These are phyloP conservation scores for Trissolcus japonicus DNA, from an alignment of 2,888 invertebrate species.

Conservation along the genomic window DNA sequence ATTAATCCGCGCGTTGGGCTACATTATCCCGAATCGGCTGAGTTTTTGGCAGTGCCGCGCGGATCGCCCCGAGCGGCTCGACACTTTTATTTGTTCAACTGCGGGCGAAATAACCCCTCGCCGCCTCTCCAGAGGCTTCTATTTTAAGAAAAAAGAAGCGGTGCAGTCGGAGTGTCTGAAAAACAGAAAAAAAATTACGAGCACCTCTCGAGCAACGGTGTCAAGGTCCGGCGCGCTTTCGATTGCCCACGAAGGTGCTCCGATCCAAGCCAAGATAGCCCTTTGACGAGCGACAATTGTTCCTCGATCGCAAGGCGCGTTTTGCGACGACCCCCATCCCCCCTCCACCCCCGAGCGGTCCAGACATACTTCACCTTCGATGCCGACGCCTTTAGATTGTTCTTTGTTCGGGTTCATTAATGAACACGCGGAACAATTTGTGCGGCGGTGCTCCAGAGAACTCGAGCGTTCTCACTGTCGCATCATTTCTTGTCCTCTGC, in stretches of 20 bases:
- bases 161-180: slow-evolving; percentile 63
- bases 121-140: slow-evolving; percentile 65
- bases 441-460: too few relatives aligned
- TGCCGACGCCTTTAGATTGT: background rate
- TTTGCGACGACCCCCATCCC: too few relatives aligned
- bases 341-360: too few relatives aligned
- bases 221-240: slow-evolving; percentile 69
- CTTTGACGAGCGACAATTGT: background rate
- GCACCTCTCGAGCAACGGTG: slow-evolving; percentile 66
- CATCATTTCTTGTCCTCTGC: too few relatives aligned
- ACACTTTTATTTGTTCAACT: slow-evolving; percentile 48
- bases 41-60: slow-evolving; percentile 38
- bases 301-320: too few relatives aligned
- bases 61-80: slow-evolving; percentile 41
- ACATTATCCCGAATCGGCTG: slow-evolving; percentile 31
- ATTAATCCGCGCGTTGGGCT: slow-evolving; percentile 31
- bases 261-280: slow-evolving; percentile 1
- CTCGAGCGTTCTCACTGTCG: too few relatives aligned
- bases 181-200: slow-evolving; percentile 54
- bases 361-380: slow-evolving; percentile 1
- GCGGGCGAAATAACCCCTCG: slow-evolving; percentile 60
- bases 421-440: background rate
- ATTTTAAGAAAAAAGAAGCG: slow-evolving; percentile 69
- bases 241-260: slow-evolving; percentile 57
- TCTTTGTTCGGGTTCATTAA: background rate